Evolutionary conservation across 2,113 vertebrate species (phyloP), one percentile per base, ranked within the genome.

Genomic region (Rafetus swinhoei): DNA sequence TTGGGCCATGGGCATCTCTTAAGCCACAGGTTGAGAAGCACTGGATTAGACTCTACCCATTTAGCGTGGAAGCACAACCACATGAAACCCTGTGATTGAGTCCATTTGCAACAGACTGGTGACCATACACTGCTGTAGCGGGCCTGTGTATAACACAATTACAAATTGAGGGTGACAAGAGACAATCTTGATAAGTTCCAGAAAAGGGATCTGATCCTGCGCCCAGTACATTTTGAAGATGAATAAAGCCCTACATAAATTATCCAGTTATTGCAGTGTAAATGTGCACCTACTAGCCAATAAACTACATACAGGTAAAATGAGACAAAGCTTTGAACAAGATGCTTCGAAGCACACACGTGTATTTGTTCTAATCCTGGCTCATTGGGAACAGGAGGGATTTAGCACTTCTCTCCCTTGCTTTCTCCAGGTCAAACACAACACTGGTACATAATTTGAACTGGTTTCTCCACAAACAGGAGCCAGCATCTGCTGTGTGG

Each of bases 281-380:
- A 95, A 32, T 15, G 35, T 18, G 32, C 16, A 2, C 27, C 85
- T 77, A 53, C 0, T 0, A 1, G 6, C 81, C 53, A 82, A 72
- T 4, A 85, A 87, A 76, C 54, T 55, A 32, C 50, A 72, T 72
- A 69, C 69, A 83, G 77, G 57, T 53, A 45, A 52, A 72, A 53
- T 62, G 27, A 62, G 24, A 29, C 27, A 14, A 12, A 62, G 60
- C 13, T 91, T 74, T 84, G 84, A 82, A 88, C 62, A 93, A 88
- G 52, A 39, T 88, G 52, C 12, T 83, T 95, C 0, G 1, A 91
- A 90, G 50, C 2, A 1, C 2, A 1, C 79, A 21, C 86, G 86
- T 95, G 88, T 80, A 86, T 29, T 82, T 50, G 5, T 57, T 87
- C n/a, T 87, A 95, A 95, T 84, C 92, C 72, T 90, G 88, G 91